These are phyloP conservation scores for Epinephelus fuscoguttatus DNA, from an alignment of 2,113 vertebrate species.

Conservation along the genomic window DNA sequence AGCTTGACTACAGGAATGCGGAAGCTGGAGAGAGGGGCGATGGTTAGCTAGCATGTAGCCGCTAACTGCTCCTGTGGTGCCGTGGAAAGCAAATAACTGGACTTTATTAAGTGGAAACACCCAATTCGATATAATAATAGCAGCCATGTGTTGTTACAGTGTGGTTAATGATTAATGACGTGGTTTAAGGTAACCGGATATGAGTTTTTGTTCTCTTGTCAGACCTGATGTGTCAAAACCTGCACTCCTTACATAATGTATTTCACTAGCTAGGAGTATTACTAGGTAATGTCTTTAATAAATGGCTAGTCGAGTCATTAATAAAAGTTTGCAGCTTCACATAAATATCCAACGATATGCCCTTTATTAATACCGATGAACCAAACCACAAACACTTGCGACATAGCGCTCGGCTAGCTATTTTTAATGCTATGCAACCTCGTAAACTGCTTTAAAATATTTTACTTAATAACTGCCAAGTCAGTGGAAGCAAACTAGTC, in stretches of 20 bases:
- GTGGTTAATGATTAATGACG: neutral
- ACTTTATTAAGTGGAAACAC: neutral
- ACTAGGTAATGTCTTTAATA: neutral
- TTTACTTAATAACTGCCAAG: neutral
- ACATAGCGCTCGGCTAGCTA: neutral
- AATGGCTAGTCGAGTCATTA: rapidly evolving
- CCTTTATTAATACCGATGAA: rapidly evolving
- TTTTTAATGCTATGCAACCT: neutral
- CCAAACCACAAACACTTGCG: neutral
- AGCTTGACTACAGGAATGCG: constrained; percentile 76
- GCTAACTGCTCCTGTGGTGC: neutral
- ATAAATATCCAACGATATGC: neutral
- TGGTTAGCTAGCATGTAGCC: constrained; percentile 7
- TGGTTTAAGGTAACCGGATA: neutral
- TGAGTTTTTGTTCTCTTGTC: neutral
- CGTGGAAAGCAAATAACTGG: neutral
- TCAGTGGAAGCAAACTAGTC: rapidly evolving
- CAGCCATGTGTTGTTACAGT: neutral
- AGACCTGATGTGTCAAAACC: neutral
- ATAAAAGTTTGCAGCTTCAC: neutral
- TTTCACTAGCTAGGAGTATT: no score
- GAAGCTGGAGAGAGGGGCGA: constrained; percentile 57
- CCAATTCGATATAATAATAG: rapidly evolving
- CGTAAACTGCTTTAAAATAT: neutral
- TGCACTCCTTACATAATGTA: neutral